Conservation (phyloP, 1,140 invertebrate genomes). For the Bombyx mandarina region DNA sequence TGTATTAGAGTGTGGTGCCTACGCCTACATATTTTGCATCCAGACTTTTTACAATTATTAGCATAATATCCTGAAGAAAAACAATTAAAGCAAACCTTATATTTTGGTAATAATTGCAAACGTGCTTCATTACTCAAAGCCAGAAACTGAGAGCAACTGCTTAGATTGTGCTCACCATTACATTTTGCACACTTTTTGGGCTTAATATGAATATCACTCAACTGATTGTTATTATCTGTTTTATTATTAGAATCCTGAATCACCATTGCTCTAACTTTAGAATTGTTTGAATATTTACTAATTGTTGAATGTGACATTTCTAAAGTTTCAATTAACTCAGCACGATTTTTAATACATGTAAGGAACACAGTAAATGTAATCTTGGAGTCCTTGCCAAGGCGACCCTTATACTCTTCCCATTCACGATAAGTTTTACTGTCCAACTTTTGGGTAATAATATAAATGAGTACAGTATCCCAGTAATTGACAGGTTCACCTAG, state of each 20-base stretch:
- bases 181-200: conserved; percentile 19
- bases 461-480: conserved; percentile 4
- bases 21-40: conserved; percentile 24
- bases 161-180: conserved; percentile 18
- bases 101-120: conserved; percentile 16
- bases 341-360: too few relatives aligned
- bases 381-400: too few relatives aligned
- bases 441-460: conserved; percentile 4
- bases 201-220: too few relatives aligned
- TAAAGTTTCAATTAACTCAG: too few relatives aligned
- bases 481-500: conserved; percentile 3
- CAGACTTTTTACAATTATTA: conserved; percentile 20
- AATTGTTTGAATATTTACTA: too few relatives aligned
- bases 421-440: too few relatives aligned
- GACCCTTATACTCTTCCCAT: conserved; percentile 1
- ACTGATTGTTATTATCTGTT: background rate
- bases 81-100: conserved; percentile 27
- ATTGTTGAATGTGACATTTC: too few relatives aligned
- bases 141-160: conserved; percentile 21
- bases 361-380: too few relatives aligned
- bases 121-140: conserved; percentile 15
- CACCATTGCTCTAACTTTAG: background rate
- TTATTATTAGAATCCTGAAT: background rate
- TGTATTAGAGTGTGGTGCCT: conserved; percentile 23
- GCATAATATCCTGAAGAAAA: conserved; percentile 21